Conservation (phyloP, 2,888 invertebrate genomes). For the Pandemis cinnamomeana region DNA sequence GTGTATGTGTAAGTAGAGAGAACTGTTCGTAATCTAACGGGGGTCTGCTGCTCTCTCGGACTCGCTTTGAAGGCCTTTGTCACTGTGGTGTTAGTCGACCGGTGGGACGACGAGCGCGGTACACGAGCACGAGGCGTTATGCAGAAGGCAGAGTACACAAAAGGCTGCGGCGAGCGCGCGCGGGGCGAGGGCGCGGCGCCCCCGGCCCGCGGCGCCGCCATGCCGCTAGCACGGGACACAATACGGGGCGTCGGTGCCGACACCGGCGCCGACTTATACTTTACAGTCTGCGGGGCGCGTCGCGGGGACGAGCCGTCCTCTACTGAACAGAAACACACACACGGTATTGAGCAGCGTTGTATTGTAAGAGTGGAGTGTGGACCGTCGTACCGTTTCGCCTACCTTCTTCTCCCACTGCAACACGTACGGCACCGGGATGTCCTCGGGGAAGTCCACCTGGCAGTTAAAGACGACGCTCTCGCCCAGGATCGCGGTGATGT, state of each 20-base stretch:
- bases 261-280: constrained; percentile 73
- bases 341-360: constrained; percentile 84
- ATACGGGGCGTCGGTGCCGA: constrained; percentile 70
- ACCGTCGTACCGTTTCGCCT: constrained; percentile 96
- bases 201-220: constrained; percentile 73
- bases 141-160: constrained; percentile 78
- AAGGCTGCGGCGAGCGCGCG: constrained; percentile 72
- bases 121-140: constrained; percentile 73
- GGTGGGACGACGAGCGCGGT: constrained; percentile 67
- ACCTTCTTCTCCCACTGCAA: constrained; percentile 99
- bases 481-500: constrained; percentile 98
- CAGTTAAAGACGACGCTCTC: constrained; percentile 99
- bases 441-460: constrained; percentile 98
- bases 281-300: constrained; percentile 81
- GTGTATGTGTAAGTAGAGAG: constrained; percentile 68
- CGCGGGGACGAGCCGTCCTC: constrained; percentile 80
- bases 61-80: constrained; percentile 84
- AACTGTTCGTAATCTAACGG: constrained; percentile 76
- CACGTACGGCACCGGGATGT: constrained; percentile 98
- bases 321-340: constrained; percentile 85
- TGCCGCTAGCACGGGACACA: constrained; percentile 75
- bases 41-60: constrained; percentile 86
- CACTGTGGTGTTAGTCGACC: constrained; percentile 79
- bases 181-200: constrained; percentile 69
- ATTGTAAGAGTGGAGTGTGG: constrained; percentile 84